Evolutionary conservation across 1,140 invertebrate genomes (phyloP), one percentile per base, ranked within the genome.

Genomic region (Hydropsyche tenuis): DNA sequence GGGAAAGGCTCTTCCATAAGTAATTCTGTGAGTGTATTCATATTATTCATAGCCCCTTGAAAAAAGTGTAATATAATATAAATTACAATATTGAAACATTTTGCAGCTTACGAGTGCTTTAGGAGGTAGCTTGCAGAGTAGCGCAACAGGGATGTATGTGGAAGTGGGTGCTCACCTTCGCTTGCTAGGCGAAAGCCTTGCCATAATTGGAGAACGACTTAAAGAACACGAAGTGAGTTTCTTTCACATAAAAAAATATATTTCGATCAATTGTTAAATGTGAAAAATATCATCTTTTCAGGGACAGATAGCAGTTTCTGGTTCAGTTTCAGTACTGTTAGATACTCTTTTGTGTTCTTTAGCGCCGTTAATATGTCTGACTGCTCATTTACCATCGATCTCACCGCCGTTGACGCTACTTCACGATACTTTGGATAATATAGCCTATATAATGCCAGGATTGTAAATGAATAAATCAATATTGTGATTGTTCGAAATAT

Each of bases 391-490:
- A 12, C 92, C 94, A 2, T 91, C 92, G 78, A 85, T 90, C 78
- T 92, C 90, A 48, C 93, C 90, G 76, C 88, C 90, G 43, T 85
- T 87, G 66, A 88, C 91, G 68, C 88, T 90, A 20, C 85, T 96
- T 25, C 87, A 89, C 3, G 89, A 90, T 75, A 95, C 94, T 25
- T 87, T 99, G 27, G 95, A 98, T 82, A 97, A 97, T 83, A 95
- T 98, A 74, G 96, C 96, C 0, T 98, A 97, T 81, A 94, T 98
- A 75, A 98, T 98, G 96, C 96, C 96, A 18, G 96, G 96, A 75
- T 86, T 98, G 25, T 97, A 90, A 68, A 43, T 43, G 37, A 12
- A 43, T 43, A 12, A 6, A 43, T 43, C 12, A 6, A 5, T 43
- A 6, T 43, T 43, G 5, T 43, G 37, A 43, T 43, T 43, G 5